Evolutionary conservation across 2,797 vertebrate species (phyloP).

Genomic region (Oceanodroma leucorhoa): DNA sequence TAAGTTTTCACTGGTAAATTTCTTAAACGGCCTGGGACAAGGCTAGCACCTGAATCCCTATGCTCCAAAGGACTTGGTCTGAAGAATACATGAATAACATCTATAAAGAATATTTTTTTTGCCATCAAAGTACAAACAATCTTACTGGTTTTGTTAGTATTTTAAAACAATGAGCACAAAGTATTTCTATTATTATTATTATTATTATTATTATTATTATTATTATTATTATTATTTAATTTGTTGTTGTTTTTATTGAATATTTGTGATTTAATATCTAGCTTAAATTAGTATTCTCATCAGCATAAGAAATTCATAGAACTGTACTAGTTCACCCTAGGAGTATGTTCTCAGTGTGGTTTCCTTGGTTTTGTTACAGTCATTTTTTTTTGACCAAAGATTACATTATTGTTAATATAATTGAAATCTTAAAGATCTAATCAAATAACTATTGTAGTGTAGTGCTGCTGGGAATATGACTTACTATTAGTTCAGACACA

Average conservation of each 20-base stretch:
- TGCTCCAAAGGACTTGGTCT: neutral
- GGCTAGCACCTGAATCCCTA: neutral
- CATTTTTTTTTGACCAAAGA: neutral
- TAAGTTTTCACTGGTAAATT: neutral
- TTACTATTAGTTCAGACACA: neutral
- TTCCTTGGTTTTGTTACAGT: neutral
- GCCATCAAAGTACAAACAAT: neutral
- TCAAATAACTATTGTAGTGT: neutral
- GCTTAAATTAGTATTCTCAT: neutral
- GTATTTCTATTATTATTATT: neutral
- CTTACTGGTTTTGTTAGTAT: neutral
- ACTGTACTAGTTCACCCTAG: neutral
- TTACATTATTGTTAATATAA: neutral
- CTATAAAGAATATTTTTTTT: neutral
- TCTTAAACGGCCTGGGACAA: neutral
- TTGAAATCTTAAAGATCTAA: neutral
- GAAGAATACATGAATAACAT: fast-evolving
- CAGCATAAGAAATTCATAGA: neutral
- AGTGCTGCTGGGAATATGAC: neutral
- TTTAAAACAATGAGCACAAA: neutral
- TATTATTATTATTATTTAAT: neutral
- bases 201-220: neutral
- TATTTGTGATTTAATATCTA: neutral
- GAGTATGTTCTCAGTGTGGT: neutral
- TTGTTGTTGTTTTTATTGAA: neutral